Evolutionary conservation across 2,113 vertebrate species (phyloP), one percentile per base, ranked within the genome.

Genomic region (Salvator merianae): DNA sequence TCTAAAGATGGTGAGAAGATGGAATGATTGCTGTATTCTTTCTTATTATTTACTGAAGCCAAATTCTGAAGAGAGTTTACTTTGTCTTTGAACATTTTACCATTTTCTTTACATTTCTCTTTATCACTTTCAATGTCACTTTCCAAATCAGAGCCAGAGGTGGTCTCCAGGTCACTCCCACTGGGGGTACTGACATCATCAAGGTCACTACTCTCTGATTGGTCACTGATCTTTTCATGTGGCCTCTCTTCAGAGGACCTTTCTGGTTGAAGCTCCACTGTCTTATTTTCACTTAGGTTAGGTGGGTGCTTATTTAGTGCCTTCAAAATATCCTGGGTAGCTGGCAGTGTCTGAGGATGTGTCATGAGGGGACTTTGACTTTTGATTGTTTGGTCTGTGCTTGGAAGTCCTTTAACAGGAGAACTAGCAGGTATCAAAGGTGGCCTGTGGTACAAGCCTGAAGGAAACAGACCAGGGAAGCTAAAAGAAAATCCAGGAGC

Each of bases 151-250:
- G 99, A 99, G 93, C 98, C 98, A 62, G 99, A 99, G 89, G 98
- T 99, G 91, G 98, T 99, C 93, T 99, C 98, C 90, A 99, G 95
- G 93, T 99, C 99, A 93, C 98, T 99, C 93, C 99, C 99, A 89
- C 98, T 99, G 90, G 99, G 99, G 10, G 99, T 99, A 97, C 99
- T 99, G 94, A 99, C 98, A 93, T 99, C 99, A 66, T 99, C 99
- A 95, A 99, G 97, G 95, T 99, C 99, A 87, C 98, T 99, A 96
- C 98, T 99, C 96, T 99, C 99, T 74, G 99, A 99, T 87, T 98
- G 98, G 96, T 99, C 98, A 92, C 98, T 99, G 93, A 97, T 97
- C 96, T 99, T 99, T 94, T 96, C 96, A 91, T 95, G 94, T 86
- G 92, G 97, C 92, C 96, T 97, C 94, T 95, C 93, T 95, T 97